These are phyloP conservation scores for Drosophila incognita DNA, from an alignment of 2,888 invertebrate genomes.

Conservation along the genomic window DNA sequence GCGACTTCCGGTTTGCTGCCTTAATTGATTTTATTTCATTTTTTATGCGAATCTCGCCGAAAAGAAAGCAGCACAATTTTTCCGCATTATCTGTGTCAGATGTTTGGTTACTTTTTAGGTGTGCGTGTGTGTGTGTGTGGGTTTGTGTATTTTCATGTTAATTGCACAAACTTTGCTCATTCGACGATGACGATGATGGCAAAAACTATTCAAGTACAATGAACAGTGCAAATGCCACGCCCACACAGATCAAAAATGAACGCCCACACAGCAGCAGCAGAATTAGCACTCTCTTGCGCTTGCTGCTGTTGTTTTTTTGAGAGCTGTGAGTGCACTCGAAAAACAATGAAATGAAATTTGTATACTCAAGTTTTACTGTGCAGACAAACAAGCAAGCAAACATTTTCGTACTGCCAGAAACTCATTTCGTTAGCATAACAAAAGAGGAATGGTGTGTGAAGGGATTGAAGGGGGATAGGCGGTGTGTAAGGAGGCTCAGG, in stretches of 20 bases:
- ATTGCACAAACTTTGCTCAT: slow-evolving; percentile 69
- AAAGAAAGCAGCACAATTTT: slow-evolving; percentile 41
- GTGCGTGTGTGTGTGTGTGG: slow-evolving; percentile 10
- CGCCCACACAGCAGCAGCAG: slow-evolving; percentile 22
- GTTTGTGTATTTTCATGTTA: slow-evolving; percentile 64
- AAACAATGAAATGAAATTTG: slow-evolving; percentile 81
- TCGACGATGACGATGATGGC: slow-evolving; percentile 36
- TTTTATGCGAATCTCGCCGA: slow-evolving; percentile 60
- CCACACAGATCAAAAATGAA: slow-evolving; percentile 37
- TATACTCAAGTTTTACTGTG: slow-evolving; percentile 79
- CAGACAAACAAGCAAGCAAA: slow-evolving; percentile 60
- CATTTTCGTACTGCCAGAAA: slow-evolving; percentile 56
- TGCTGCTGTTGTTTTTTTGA: slow-evolving; percentile 37
- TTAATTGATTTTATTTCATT: slow-evolving; percentile 79
- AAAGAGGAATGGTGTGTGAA: slow-evolving; percentile 28
- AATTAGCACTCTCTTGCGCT: slow-evolving; percentile 18
- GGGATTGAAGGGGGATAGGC: not conserved
- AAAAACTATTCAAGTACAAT: slow-evolving; percentile 69
- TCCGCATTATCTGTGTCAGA: slow-evolving; percentile 14
- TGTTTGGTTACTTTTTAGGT: not conserved
- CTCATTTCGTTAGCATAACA: slow-evolving; percentile 81
- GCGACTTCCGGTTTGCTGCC: slow-evolving; percentile 48
- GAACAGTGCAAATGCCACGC: slow-evolving; percentile 52
- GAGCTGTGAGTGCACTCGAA: slow-evolving; percentile 70
- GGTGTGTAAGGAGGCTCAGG: slow-evolving; percentile 19